phyloP scores from a whole-genome alignment of 2,888 invertebrate genomes.

The Zeuzera pyrina region DNA sequence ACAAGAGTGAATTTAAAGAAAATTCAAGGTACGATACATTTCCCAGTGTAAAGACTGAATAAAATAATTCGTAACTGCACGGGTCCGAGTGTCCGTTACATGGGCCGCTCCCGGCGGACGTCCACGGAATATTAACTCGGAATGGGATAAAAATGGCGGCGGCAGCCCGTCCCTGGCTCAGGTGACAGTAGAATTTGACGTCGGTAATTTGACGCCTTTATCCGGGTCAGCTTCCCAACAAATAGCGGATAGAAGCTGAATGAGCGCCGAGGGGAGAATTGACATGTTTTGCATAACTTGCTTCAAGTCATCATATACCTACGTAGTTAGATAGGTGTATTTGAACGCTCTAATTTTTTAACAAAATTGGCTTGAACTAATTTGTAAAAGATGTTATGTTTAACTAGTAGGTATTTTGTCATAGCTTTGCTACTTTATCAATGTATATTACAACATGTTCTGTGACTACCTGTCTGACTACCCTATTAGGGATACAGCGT shows the following conservation, averaged over 20 bases:
- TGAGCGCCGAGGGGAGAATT: slow-evolving; percentile 24
- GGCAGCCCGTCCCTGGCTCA: slow-evolving; percentile 41
- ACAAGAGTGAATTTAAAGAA: too few relatives aligned
- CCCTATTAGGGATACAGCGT: too few relatives aligned
- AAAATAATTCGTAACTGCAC: slow-evolving; percentile 43
- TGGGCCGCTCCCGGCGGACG: slow-evolving; percentile 46
- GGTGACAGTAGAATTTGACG: slow-evolving; percentile 61
- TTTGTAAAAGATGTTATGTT: too few relatives aligned
- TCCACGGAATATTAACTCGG: slow-evolving; percentile 60
- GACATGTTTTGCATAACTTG: slow-evolving; percentile 41
- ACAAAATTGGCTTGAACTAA: too few relatives aligned
- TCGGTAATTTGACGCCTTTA: slow-evolving; percentile 63
- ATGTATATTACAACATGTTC: too few relatives aligned
- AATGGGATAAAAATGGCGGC: slow-evolving; percentile 61
- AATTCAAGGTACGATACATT: too few relatives aligned
- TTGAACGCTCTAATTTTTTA: too few relatives aligned
- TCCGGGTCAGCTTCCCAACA: slow-evolving; percentile 52
- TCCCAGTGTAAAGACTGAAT: too few relatives aligned
- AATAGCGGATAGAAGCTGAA: slow-evolving; percentile 39
- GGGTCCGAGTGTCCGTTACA: slow-evolving; percentile 49
- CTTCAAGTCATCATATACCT: slow-evolving; percentile 9
- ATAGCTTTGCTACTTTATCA: too few relatives aligned
- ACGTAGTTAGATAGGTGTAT: too few relatives aligned
- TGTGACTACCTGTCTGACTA: too few relatives aligned
- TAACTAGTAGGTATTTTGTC: too few relatives aligned